Evolutionary conservation across 2,797 vertebrate species (phyloP).

Genomic region (Cyprinella venusta): DNA sequence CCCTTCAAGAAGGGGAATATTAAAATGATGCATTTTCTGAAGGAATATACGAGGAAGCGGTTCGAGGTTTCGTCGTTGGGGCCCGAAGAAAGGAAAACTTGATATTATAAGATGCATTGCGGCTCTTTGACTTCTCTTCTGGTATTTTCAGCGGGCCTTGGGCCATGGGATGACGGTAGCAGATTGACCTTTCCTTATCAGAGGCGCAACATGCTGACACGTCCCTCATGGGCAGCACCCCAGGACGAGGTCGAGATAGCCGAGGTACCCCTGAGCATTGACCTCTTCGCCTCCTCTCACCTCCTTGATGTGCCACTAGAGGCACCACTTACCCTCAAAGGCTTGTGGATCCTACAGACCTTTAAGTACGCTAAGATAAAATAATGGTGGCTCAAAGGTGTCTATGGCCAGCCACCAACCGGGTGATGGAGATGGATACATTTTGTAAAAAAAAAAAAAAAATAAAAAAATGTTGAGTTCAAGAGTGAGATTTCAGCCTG

Average conservation of each 20-base stretch:
- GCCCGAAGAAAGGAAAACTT: constrained; percentile 11
- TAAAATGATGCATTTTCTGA: not conserved
- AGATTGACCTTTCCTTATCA: constrained; percentile 79
- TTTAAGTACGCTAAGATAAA: constrained; percentile 53
- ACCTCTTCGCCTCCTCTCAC: constrained; percentile 72
- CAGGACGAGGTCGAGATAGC: constrained; percentile 77
- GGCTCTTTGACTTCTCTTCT: constrained; percentile 36
- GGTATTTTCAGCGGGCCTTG: constrained; percentile 70
- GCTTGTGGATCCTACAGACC: constrained; percentile 52
- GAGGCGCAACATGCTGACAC: constrained; percentile 73
- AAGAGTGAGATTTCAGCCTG: constrained; percentile 29
- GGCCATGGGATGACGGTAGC: constrained; percentile 71
- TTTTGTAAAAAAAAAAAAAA: constrained; percentile 9
- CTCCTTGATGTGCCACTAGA: constrained; percentile 61
- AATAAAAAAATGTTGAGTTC: no score
- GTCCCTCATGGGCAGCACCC: constrained; percentile 73
- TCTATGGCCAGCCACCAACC: constrained; percentile 18
- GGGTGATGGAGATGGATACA: constrained; percentile 41
- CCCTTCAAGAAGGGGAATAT: constrained; percentile 29
- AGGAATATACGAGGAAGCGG: constrained; percentile 1
- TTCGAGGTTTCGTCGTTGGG: not conserved
- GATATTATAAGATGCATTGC: not conserved
- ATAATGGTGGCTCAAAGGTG: constrained; percentile 50
- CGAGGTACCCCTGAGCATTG: constrained; percentile 75
- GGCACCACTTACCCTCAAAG: constrained; percentile 53